These are phyloP conservation scores for Galago senegalensis DNA, from an alignment of 2,797 vertebrate genomes.

Conservation along the genomic window DNA sequence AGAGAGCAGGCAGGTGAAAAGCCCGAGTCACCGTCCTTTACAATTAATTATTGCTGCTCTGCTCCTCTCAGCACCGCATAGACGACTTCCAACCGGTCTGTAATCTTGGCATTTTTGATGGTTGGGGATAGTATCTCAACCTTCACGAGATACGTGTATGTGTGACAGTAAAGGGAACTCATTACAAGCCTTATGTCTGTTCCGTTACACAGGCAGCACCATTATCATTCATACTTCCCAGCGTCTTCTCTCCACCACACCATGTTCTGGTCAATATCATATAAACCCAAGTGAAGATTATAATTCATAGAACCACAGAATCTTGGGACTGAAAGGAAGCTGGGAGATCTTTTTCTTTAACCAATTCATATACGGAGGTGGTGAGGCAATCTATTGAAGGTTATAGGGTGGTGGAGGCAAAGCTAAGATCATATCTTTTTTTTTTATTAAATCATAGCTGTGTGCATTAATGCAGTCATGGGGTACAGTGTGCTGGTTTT, in stretches of 20 bases:
- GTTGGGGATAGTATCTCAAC: conserved; percentile 32
- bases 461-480: no score
- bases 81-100: conserved; percentile 36
- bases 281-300: conserved; percentile 55
- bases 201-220: not conserved
- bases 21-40: conserved; percentile 77
- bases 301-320: conserved; percentile 61
- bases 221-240: conserved; percentile 53
- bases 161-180: conserved; percentile 20
- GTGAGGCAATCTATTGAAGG: conserved; percentile 7
- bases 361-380: not conserved
- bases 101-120: conserved; percentile 62
- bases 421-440: not conserved
- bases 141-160: not conserved
- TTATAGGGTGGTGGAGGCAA: not conserved
- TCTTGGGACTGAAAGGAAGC: conserved; percentile 49
- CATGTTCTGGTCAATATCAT: conserved; percentile 49
- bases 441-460: no score
- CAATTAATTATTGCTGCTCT: conserved; percentile 78
- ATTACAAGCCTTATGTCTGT: not conserved
- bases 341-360: conserved; percentile 9
- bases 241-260: not conserved
- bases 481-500: no score
- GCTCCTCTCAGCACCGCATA: not conserved
- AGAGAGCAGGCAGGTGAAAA: conserved; percentile 77